Base-by-base conservation (phyloP, 2,797 vertebrate species). In the Borostomias antarcticus region DNA sequence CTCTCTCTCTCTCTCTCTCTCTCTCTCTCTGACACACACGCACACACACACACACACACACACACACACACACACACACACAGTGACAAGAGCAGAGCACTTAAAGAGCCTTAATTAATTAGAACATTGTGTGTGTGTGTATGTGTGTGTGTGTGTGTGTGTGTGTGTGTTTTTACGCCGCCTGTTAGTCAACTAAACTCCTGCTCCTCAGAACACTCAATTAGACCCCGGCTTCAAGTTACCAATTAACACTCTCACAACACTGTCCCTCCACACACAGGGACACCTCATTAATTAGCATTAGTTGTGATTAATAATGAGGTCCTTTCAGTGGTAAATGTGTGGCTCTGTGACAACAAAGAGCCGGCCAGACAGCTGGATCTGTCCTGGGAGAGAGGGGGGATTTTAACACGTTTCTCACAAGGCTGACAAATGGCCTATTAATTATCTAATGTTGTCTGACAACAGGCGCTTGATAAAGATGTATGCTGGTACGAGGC, bases 381-480 rank as follows among this genome's bases (percentile, higher is more conserved):
- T 96, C 95, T 95, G 95, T 94, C 94, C 92, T 93, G 94, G 94
- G 94, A 94, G 94, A 92, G 89, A 93, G 93, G 87, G 81, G 94
- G 94, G 94, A 96, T 95, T 98, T 96, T 94, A 96, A 94, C 95
- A 94, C 94, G 94, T 95, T 97, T 92, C 94, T 93, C 93, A 92
- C 93, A 93, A 93, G 94, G 94, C 90, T 98, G 96, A 99, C 97
- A 99, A 99, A 98, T 98, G 95, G 95, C 95, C 96, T 98, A 99
- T 98, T 99, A 99, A 99, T 98, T 98, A 98, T 99, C 96, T 98
- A 97, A 98, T 98, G 96, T 96, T 97, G 96, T 97, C 96, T 98
- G 98, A 98, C 96, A 99, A 98, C 94, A 97, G 94, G 90, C 89
- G 89, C 95, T 95, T 98, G 98, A 99, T 98, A 99, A 98, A 99